Base-by-base conservation (phyloP, 2,797 vertebrate species). In the Naso thynnoides region DNA sequence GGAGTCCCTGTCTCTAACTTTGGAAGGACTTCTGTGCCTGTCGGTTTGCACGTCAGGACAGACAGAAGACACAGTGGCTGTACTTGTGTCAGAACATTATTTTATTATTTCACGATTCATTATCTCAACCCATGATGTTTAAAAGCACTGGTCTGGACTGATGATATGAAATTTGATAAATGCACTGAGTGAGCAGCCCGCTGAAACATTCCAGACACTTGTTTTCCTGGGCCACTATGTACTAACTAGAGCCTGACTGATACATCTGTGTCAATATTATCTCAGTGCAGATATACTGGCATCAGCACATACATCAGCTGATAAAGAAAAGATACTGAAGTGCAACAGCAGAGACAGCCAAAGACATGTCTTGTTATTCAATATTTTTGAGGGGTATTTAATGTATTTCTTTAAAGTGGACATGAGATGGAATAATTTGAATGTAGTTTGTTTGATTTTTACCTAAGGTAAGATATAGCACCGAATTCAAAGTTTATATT, bases 51-150 rank as follows among this genome's bases (percentile, higher is more conserved):
- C 56, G 69, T 73, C 55, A 64, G 54, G 19, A 67, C 64, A 63
- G 49, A n/a, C 36, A 8, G 67, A 26, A 16, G 48, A 53, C 38
- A 59, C 47, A 8, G 55, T 19, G 48, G 45, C 39, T 59, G 16
- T 26, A 1, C 54, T 60, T n/a, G 9, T 48, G 6, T 49, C 45
- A 57, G 24, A 65, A 29, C 47, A 45, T 26, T 2, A 29, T 68
- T 84, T 80, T 18, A 68, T 52, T 2, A 39, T 70, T 84, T 79
- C 21, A 67, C 42, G 31, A 79, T 65, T 81, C 54, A 65, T 82
- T 60, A 63, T 70, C 47, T 68, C 42, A 59, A 69, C 63, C 24
- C 26, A 48, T 31, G 19, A 48, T 39, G 49, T 52, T 62, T 31
- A 45, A 60, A 68, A 61, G 53, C 53, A 38, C 29, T 48, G 45